phyloP scores from a whole-genome alignment of 2,888 invertebrate genomes.

The Drosophila meridiana region DNA sequence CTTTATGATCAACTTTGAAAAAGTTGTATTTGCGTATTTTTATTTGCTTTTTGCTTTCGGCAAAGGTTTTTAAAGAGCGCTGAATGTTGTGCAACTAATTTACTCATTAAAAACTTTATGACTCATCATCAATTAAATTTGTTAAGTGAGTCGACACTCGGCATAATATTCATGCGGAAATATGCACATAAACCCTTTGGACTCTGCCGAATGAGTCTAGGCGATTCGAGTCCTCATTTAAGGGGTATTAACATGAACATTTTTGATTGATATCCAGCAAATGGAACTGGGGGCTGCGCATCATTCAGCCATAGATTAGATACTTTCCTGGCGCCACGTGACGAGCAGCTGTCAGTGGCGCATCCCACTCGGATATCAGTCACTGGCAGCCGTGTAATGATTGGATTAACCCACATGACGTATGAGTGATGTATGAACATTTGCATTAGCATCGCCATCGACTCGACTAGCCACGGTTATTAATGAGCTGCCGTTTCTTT shows the following conservation, averaged over 20 bases:
- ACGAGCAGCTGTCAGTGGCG: slow-evolving; percentile 47
- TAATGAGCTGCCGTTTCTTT: slow-evolving; percentile 66
- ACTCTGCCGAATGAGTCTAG: background rate
- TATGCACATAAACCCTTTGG: background rate
- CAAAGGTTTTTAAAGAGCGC: slow-evolving; percentile 9
- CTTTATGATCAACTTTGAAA: slow-evolving; percentile 29
- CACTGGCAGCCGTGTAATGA: slow-evolving; percentile 51
- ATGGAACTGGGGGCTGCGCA: slow-evolving; percentile 19
- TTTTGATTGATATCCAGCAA: slow-evolving; percentile 63
- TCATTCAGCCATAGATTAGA: slow-evolving; percentile 53
- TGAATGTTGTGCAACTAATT: slow-evolving; percentile 25
- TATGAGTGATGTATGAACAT: slow-evolving; percentile 75
- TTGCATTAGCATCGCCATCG: slow-evolving; percentile 43
- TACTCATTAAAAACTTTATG: slow-evolving; percentile 24
- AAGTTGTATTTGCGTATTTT: slow-evolving; percentile 8
- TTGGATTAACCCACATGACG: slow-evolving; percentile 75
- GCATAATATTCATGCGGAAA: background rate
- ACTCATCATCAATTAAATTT: slow-evolving; percentile 23
- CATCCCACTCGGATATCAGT: slow-evolving; percentile 30
- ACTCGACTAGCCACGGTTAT: slow-evolving; percentile 51
- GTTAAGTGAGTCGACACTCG: background rate
- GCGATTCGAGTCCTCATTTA: background rate
- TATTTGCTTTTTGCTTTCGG: background rate
- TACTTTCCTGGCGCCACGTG: slow-evolving; percentile 36
- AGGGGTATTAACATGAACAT: slow-evolving; percentile 45